A percentile compares a stretch with the other conserved stretches of the same genome.
Conservation (phyloP, 92 coral and sea anemone genomes). For the Epizoanthus ramosus region DNA sequence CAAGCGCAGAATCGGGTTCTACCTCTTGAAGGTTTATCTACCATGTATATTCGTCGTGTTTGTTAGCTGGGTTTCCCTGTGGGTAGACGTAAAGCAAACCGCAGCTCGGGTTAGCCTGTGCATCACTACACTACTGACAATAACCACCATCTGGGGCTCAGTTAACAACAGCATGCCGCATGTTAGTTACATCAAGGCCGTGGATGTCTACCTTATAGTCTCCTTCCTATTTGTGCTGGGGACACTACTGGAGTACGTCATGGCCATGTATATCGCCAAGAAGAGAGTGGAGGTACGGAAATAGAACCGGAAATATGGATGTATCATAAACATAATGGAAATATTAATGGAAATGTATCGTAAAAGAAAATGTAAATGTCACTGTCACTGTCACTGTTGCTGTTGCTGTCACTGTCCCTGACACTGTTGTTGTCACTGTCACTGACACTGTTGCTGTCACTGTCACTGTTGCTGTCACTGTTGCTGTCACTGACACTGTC, state of each 20-base stretch:
- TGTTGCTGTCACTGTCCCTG: background rate
- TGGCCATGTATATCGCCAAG: constrained; percentile 44
- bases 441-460: no score
- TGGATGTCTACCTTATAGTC: constrained; percentile 81
- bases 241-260: constrained; percentile 78
- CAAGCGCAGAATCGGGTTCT: constrained; percentile 78
- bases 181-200: constrained; percentile 86
- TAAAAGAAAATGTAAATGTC: background rate
- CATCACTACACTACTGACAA: constrained; percentile 83
- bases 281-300: constrained; percentile 19
- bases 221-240: constrained; percentile 80
- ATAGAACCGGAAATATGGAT: no score
- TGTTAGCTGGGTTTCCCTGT: constrained; percentile 87
- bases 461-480: no score
- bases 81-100: constrained; percentile 81
- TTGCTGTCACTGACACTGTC: no score
- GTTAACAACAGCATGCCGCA: constrained; percentile 88
- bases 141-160: constrained; percentile 83
- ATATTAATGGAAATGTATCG: no score
- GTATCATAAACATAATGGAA: no score
- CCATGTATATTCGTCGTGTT: constrained; percentile 89
- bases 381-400: background rate
- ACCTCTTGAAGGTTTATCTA: constrained; percentile 80
- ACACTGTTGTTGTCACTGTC: no score
- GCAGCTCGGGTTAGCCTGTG: constrained; percentile 87